These are phyloP conservation scores for Hipposideros armiger DNA, from an alignment of 2,113 vertebrate species.

Conservation along the genomic window DNA sequence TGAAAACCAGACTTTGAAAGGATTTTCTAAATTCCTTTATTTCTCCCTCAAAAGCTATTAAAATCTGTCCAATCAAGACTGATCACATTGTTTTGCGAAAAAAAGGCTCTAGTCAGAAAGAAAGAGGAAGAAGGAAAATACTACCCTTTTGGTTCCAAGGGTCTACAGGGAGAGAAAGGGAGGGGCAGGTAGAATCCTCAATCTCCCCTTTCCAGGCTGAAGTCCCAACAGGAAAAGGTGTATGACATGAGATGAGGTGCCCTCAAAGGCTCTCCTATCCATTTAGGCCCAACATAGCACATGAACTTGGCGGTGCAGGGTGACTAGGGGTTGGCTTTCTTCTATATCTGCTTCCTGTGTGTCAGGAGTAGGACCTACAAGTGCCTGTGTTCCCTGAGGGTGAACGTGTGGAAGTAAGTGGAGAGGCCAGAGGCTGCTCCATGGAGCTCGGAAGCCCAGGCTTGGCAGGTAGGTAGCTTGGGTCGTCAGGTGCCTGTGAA, in stretches of 20 bases:
- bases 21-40: conserved; percentile 34
- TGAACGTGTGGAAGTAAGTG: background rate
- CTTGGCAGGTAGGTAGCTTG: background rate
- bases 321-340: background rate
- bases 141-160: background rate
- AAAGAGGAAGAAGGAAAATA: conserved; percentile 37
- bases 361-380: background rate
- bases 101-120: conserved; percentile 10
- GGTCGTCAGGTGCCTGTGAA: background rate
- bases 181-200: background rate
- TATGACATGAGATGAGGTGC: background rate
- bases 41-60: conserved; percentile 8
- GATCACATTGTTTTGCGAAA: background rate
- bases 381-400: background rate
- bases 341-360: background rate
- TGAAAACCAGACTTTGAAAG: conserved; percentile 25
- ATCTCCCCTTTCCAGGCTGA: background rate
- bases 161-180: background rate
- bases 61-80: background rate
- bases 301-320: background rate
- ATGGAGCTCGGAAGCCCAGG: background rate
- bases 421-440: background rate
- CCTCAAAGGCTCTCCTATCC: background rate
- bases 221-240: background rate
- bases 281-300: accelerated